These are phyloP conservation scores for Lacerta agilis DNA, from an alignment of 2,797 vertebrate species.

Conservation along the genomic window DNA sequence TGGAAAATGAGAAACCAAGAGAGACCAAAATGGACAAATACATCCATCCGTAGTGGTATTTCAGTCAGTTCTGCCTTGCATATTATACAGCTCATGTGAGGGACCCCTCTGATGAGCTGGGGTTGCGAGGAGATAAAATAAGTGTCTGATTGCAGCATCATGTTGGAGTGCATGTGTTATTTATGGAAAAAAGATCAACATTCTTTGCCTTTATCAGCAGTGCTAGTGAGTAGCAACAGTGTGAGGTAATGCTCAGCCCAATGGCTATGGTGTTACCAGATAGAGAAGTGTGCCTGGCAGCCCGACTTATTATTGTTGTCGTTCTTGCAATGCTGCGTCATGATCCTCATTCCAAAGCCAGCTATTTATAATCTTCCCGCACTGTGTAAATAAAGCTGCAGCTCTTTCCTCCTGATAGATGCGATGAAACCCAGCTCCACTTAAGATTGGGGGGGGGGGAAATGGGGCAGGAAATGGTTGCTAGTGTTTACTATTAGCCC, in stretches of 20 bases:
- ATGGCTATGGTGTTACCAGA: constrained; percentile 16
- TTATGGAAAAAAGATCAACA: constrained; percentile 43
- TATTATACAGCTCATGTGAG: neutral
- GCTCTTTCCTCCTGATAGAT: constrained; percentile 57
- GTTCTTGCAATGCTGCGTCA: constrained; percentile 18
- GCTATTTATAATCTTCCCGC: constrained; percentile 61
- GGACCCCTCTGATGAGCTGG: neutral
- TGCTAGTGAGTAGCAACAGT: constrained; percentile 46
- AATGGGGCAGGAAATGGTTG: constrained; percentile 39
- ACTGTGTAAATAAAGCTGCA: constrained; percentile 57
- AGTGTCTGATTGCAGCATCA: constrained; percentile 55
- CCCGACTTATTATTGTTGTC: constrained; percentile 36
- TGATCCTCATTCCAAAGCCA: constrained; percentile 19
- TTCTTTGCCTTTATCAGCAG: constrained; percentile 41
- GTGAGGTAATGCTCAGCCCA: constrained; percentile 20
- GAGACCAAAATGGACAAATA: too few species aligned
- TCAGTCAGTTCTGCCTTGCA: neutral
- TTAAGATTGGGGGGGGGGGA: neutral
- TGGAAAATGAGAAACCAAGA: too few species aligned
- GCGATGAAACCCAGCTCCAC: constrained; percentile 36
- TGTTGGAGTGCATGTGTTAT: constrained; percentile 52
- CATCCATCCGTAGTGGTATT: neutral
- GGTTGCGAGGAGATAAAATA: neutral
- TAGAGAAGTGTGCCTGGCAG: constrained; percentile 42
- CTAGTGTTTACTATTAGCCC: constrained; percentile 26